A percentile compares a stretch with the other conserved stretches of the same genome.
These are phyloP conservation scores for Phyllotreta cruciferae DNA, from an alignment of 2,888 invertebrate genomes.

Conservation along the genomic window DNA sequence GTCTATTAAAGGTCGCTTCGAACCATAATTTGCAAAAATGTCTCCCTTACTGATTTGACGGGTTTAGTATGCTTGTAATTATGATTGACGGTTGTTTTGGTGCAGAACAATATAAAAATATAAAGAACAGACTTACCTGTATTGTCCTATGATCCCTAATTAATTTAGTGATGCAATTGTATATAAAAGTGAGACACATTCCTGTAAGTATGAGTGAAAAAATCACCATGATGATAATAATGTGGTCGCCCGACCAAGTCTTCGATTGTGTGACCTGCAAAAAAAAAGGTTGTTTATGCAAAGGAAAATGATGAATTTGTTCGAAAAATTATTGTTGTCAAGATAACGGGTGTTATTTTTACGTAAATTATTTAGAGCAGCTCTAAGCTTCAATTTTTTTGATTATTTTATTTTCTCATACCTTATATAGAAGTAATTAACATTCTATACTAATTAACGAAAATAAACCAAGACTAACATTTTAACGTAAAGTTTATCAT, in stretches of 20 bases:
- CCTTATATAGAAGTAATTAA: no score
- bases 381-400: no score
- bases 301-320: no score
- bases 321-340: no score
- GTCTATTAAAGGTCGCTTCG: slow-evolving; percentile 9
- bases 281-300: no score
- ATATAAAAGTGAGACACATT: slow-evolving; percentile 87
- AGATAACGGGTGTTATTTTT: no score
- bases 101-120: no score
- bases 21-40: not conserved
- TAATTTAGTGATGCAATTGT: slow-evolving; percentile 86
- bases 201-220: slow-evolving; percentile 87
- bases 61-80: no score
- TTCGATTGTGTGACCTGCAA: slow-evolving; percentile 54
- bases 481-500: slow-evolving; percentile 27
- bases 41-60: not conserved
- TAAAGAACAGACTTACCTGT: slow-evolving; percentile 80
- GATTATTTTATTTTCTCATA: no score
- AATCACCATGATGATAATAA: slow-evolving; percentile 85
- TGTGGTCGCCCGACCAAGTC: slow-evolving; percentile 70
- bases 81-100: no score
- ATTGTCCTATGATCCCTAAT: slow-evolving; percentile 87
- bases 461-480: slow-evolving; percentile 15
- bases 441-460: slow-evolving; percentile 6
- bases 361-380: no score